A percentile compares a stretch with the other conserved stretches of the same genome.
These are phyloP conservation scores for Micoletzkya japonica DNA, from an alignment of 2,888 invertebrate genomes.

Conservation along the genomic window DNA sequence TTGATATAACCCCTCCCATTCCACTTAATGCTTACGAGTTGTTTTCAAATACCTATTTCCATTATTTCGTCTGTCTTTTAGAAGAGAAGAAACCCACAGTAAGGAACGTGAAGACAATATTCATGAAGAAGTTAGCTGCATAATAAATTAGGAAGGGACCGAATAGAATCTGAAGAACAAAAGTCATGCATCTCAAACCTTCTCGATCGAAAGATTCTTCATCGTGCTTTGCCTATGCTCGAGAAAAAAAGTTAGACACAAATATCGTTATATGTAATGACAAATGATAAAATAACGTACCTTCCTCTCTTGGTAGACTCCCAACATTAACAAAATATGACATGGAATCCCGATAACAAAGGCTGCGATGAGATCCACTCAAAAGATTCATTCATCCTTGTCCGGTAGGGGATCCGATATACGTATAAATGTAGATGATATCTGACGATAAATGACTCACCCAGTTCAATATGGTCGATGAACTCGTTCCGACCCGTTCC, in stretches of 20 bases:
- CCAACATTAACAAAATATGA: slow-evolving; percentile 42
- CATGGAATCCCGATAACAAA: slow-evolving; percentile 49
- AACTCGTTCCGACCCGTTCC: slow-evolving; percentile 36
- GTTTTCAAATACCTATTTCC: no score
- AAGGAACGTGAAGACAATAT: slow-evolving; percentile 42
- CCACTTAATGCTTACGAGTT: no score
- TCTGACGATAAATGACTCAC: slow-evolving; percentile 16
- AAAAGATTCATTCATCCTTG: slow-evolving; percentile 26
- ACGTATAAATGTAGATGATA: background rate
- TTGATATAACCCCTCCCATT: background rate
- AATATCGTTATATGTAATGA: no score
- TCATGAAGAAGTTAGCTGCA: slow-evolving; percentile 48
- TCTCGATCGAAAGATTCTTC: background rate
- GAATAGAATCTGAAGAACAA: slow-evolving; percentile 13
- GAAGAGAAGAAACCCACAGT: slow-evolving; percentile 32
- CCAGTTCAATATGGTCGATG: slow-evolving; percentile 34
- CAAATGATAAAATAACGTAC: background rate
- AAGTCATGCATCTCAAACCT: background rate
- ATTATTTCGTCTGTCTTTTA: no score
- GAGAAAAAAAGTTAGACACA: no score
- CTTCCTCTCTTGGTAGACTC: slow-evolving; percentile 41
- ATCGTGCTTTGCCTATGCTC: background rate
- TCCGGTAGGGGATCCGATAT: background rate
- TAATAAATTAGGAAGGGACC: slow-evolving; percentile 49
- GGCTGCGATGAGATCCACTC: slow-evolving; percentile 47